Percentiles rank a stretch among this genome's conserved stretches.
Conservation (phyloP, 2,113 vertebrate genomes). For the Misgurnus anguillicaudatus region DNA sequence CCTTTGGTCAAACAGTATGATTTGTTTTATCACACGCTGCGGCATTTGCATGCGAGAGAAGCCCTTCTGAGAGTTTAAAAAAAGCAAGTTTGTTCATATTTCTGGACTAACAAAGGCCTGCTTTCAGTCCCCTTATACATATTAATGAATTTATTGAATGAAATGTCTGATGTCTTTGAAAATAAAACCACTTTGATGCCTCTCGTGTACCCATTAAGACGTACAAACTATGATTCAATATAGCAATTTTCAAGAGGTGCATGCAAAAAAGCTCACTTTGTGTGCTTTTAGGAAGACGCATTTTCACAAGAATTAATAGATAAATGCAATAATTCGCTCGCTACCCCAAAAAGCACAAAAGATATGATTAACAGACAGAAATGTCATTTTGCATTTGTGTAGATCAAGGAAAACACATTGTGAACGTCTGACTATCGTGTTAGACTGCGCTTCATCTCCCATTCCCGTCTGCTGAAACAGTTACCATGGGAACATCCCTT, state of each 20-base stretch:
- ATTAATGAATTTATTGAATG: slow-evolving; percentile 22
- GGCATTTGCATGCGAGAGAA: background rate
- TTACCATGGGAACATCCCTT: slow-evolving; percentile 59
- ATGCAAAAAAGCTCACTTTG: background rate
- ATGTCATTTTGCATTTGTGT: slow-evolving; percentile 27
- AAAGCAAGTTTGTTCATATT: slow-evolving; percentile 18
- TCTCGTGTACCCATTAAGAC: background rate
- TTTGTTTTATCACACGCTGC: background rate
- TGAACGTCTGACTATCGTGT: slow-evolving; percentile 18
- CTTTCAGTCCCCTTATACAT: slow-evolving; percentile 31
- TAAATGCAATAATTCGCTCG: no score
- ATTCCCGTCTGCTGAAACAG: slow-evolving; percentile 43
- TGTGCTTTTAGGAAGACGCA: no score
- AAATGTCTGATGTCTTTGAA: slow-evolving; percentile 13
- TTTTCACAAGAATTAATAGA: no score
- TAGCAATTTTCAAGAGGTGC: background rate
- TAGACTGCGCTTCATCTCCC: slow-evolving; percentile 31
- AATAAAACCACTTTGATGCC: background rate
- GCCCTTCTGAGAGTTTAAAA: slow-evolving; percentile 34
- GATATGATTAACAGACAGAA: background rate
- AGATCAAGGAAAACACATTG: slow-evolving; percentile 37
- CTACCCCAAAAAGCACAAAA: background rate
- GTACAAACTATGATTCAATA: background rate
- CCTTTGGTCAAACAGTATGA: background rate
- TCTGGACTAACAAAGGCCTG: slow-evolving; percentile 11